Base-by-base conservation (phyloP, 2,888 invertebrate genomes). In the Leptopilina myrica region DNA sequence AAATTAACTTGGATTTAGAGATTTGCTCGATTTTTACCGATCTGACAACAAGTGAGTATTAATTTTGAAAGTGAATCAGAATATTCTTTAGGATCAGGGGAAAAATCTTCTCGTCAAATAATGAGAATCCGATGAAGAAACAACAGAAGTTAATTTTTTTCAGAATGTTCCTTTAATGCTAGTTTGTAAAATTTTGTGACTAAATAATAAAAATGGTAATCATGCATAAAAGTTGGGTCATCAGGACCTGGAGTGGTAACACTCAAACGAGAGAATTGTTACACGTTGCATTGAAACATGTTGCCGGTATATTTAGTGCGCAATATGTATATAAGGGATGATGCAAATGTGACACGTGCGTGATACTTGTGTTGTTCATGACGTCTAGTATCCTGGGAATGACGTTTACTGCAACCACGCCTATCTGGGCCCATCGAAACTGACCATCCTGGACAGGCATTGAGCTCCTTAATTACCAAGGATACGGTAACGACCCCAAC, bases 321-420 rank as follows among this genome's bases (percentile, higher is more conserved):
- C 84, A 73, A 33, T 73, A 26, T 73, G 84, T 84, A 82, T 82
- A 82, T 82, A 81, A 64, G 78, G 59, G 79, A 82, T 84, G 80
- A 90, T 90, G 90, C 89, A 89, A 89, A 90, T 89, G 87, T 86
- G 89, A 89, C 88, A 87, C 88, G 87, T 86, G 76, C 78, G 83
- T 79, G 73, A 81, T 79, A 78, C 86, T 85, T 84, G 87, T 87
- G 88, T 89, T 89, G 91, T 86, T 86, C 84, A 81, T 91, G 91
- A 91, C 91, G 88, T 91, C 89, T 89, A 91, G 91, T 91, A 88
- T 73, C 83, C 91, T 91, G 91, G 86, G 84, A 86, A 88, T 91
- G 91, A 91, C 91, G 87, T 90, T 91, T 91, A 90, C 91, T 87
- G 89, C 88, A 86, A 87, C 89, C 90, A 91, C 91, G 90, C 88